Conservation (phyloP, 1,140 invertebrate genomes). For the Luehdorfia chinensis region DNA sequence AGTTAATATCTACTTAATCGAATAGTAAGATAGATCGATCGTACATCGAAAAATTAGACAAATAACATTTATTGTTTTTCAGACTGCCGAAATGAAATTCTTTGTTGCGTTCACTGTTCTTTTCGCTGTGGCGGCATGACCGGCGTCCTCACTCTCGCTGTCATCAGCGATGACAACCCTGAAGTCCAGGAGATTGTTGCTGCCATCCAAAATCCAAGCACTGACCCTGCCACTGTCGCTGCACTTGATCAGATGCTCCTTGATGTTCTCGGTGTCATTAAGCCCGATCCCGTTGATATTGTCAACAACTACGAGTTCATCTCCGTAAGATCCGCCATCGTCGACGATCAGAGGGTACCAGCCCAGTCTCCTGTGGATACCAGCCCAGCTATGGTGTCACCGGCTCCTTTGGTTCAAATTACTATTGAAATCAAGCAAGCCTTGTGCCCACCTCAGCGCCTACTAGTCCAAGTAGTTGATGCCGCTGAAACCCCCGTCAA, state of each 20-base stretch:
- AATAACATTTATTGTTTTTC: no score
- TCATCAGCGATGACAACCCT: slow-evolving; percentile 8
- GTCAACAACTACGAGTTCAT: slow-evolving; percentile 10
- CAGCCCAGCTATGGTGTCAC: no score
- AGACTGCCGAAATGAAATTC: slow-evolving; percentile 47
- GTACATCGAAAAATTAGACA: no score
- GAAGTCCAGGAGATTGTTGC: slow-evolving; percentile 16
- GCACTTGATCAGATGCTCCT: slow-evolving; percentile 7
- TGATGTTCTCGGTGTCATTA: slow-evolving; percentile 12
- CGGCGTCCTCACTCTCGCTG: slow-evolving; percentile 15
- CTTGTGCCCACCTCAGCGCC: no score
- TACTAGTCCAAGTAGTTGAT: no score
- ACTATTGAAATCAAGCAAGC: not conserved
- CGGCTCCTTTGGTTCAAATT: slow-evolving; percentile 1
- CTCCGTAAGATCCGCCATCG: slow-evolving; percentile 19
- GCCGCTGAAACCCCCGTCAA: no score
- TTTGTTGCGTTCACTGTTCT: slow-evolving; percentile 41
- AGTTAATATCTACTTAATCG: no score
- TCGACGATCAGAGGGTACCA: not conserved
- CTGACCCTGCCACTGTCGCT: slow-evolving; percentile 16
- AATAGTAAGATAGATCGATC: no score
- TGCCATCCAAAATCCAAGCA: slow-evolving; percentile 2
- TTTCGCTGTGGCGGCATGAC: slow-evolving; percentile 40
- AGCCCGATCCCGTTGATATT: not conserved
- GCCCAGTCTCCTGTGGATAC: no score